Evolutionary conservation across 2,888 invertebrate species (phyloP), one percentile per base, ranked within the genome.

Genomic region (Ochropleura leucogaster): DNA sequence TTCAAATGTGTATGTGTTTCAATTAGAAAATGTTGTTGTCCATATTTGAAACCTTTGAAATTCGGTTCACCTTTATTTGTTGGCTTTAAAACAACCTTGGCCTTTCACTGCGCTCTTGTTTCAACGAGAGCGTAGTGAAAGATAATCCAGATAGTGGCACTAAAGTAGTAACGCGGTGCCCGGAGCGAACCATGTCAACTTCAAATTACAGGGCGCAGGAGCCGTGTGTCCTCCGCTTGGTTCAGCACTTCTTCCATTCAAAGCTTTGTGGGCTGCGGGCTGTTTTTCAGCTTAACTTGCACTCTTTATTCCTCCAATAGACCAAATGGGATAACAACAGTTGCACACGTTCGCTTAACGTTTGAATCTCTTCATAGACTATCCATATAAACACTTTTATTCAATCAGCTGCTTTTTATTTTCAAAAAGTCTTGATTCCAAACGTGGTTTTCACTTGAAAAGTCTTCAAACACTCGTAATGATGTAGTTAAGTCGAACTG

Each of bases 141-240:
- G 65, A 75, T 83, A 84, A 84, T 72, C 71, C 81, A 47, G 51
- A 71, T 75, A 69, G 74, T 47, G n/a, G 62, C 44, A 69, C 44
- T 69, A 46, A 77, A 74, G 67, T 75, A 73, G 74, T 77, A 67
- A 79, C 77, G 65, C 57, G 53, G 71, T 60, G 74, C 77, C 80
- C 66, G 82, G 78, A 80, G 80, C 81, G 79, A 87, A 87, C 89
- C 87, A 90, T 89, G 91, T 92, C 90, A 92, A 92, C 92, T 92
- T 86, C 86, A 94, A 94, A 94, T 94, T 94, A 94, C 93, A 94
- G 93, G 91, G 91, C 87, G 82, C 89, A 72, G 85, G 83, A 90
- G 88, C 89, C 89, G 89, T 81, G 87, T 85, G 86, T 89, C 78
- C 77, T 44, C 83, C 80, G 87, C 87, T 90, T 89, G 89, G 85